A percentile compares a stretch with the other conserved stretches of the same genome.
Evolutionary conservation across 2,797 vertebrate species (phyloP).

Genomic region (Chloroceryle inda): DNA sequence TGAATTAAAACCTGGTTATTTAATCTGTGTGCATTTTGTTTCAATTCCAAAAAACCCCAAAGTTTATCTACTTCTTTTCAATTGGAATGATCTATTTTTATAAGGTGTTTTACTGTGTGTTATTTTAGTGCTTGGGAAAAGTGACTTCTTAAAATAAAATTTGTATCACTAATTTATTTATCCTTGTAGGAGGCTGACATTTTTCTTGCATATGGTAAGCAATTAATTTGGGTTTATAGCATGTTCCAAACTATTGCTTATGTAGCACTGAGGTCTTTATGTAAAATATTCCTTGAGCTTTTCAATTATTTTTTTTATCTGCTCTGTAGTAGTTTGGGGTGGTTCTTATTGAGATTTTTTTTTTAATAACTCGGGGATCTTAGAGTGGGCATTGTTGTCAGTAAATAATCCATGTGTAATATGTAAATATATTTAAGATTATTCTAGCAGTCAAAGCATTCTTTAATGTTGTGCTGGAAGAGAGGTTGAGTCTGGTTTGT

Average conservation of each 20-base stretch:
- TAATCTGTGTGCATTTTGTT: neutral
- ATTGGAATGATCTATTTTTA: neutral
- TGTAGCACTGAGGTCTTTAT: neutral
- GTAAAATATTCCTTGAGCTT: neutral
- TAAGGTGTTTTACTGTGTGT: neutral
- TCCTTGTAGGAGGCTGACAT: neutral
- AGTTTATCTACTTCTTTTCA: neutral
- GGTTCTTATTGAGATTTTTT: neutral
- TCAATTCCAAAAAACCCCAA: neutral
- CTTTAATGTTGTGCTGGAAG: neutral
- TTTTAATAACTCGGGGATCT: neutral
- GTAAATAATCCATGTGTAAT: neutral
- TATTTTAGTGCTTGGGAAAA: conserved; percentile 10
- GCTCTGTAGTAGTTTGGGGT: neutral
- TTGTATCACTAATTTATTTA: neutral
- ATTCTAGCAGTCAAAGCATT: neutral
- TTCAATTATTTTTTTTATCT: neutral
- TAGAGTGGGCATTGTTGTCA: neutral
- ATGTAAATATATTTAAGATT: conserved; percentile 30
- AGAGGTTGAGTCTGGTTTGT: neutral
- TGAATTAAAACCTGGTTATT: neutral
- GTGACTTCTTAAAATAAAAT: conserved; percentile 22
- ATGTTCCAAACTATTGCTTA: neutral
- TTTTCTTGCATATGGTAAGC: conserved; percentile 7
- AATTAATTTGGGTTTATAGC: neutral